These are phyloP conservation scores for Drosophila picticornis DNA, from an alignment of 2,888 invertebrate genomes.

Conservation along the genomic window DNA sequence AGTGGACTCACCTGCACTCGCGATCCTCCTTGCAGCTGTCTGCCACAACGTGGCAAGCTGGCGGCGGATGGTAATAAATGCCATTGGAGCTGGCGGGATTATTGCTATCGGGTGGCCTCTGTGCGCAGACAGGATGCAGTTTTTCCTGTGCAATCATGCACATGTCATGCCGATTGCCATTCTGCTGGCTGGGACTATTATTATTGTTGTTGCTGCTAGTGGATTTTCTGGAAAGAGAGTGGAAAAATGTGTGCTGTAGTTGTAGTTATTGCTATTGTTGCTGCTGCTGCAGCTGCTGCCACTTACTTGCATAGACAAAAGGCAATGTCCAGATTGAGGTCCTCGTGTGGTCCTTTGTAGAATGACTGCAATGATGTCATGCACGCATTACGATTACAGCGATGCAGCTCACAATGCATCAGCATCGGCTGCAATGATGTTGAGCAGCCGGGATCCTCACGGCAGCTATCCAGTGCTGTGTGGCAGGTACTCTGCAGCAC, in stretches of 20 bases:
- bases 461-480: slow-evolving; percentile 92
- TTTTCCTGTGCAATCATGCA: slow-evolving; percentile 96
- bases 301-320: slow-evolving; percentile 97
- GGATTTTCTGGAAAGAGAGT: slow-evolving; percentile 89
- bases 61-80: slow-evolving; percentile 88
- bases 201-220: slow-evolving; percentile 83
- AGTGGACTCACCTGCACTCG: slow-evolving; percentile 91
- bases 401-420: slow-evolving; percentile 91
- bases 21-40: slow-evolving; percentile 93
- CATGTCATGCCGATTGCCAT: slow-evolving; percentile 90
- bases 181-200: slow-evolving; percentile 62
- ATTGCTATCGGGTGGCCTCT: slow-evolving; percentile 89
- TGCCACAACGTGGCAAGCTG: slow-evolving; percentile 94
- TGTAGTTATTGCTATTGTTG: slow-evolving; percentile 24
- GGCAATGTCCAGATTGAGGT: slow-evolving; percentile 95
- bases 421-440: slow-evolving; percentile 93
- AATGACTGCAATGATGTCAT: slow-evolving; percentile 94
- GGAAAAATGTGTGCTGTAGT: slow-evolving; percentile 20
- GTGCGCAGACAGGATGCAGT: slow-evolving; percentile 95
- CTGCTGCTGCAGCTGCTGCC: slow-evolving; percentile 30
- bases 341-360: slow-evolving; percentile 92
- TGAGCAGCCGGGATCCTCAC: slow-evolving; percentile 92
- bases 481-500: slow-evolving; percentile 92
- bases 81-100: slow-evolving; percentile 86
- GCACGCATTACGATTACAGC: slow-evolving; percentile 94